Percentiles rank a stretch among this genome's conserved stretches.
phyloP scores from a whole-genome alignment of 92 coral and sea anemone species.

The Palythoa grandiflora region DNA sequence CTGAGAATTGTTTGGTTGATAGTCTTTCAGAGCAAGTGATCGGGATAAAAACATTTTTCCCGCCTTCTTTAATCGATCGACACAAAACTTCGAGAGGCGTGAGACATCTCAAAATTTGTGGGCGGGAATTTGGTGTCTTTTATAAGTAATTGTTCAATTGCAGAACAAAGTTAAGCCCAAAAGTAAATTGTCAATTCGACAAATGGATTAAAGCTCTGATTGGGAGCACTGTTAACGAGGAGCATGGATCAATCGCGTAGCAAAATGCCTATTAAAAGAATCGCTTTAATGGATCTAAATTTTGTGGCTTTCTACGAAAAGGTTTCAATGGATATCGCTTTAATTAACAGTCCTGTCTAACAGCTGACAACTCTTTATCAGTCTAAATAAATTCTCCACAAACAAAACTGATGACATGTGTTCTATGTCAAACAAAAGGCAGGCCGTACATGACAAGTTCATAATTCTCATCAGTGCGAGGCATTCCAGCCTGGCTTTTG shows the following conservation, averaged over 20 bases:
- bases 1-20: neutral
- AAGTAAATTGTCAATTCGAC: constrained; percentile 79
- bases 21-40: constrained; percentile 4
- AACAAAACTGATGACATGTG: constrained; percentile 98
- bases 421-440: constrained; percentile 93
- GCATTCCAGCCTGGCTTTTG: constrained; percentile 88
- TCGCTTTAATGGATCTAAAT: constrained; percentile 77
- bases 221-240: constrained; percentile 91
- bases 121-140: constrained; percentile 82
- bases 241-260: constrained; percentile 70
- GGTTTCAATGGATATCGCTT: constrained; percentile 93
- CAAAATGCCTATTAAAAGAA: constrained; percentile 75
- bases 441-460: constrained; percentile 94
- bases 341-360: constrained; percentile 93
- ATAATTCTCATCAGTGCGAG: constrained; percentile 83
- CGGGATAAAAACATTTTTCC: constrained; percentile 58
- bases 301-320: constrained; percentile 90
- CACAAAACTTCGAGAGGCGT: constrained; percentile 88
- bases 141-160: constrained; percentile 86
- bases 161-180: constrained; percentile 74
- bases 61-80: constrained; percentile 70
- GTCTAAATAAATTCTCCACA: constrained; percentile 99
- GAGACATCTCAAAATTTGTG: constrained; percentile 72
- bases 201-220: constrained; percentile 90
- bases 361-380: constrained; percentile 97